A percentile compares a stretch with the other conserved stretches of the same genome.
Conservation (phyloP, 2,888 invertebrate genomes). For the Orthonychiurus folsomi region DNA sequence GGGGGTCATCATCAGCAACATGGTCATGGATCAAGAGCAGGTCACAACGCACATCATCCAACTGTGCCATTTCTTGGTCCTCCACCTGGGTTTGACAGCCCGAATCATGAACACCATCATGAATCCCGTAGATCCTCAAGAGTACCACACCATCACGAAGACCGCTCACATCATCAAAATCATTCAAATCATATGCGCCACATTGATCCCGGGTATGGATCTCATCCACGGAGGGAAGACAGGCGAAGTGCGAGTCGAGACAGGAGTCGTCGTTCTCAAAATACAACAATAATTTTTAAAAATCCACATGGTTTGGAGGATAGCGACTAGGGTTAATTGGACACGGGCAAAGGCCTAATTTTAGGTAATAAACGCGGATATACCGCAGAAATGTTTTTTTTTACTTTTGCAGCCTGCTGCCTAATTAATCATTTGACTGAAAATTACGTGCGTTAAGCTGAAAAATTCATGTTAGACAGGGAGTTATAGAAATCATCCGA, state of each 20-base stretch:
- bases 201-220: not conserved
- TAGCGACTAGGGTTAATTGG: not conserved
- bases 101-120: not conserved
- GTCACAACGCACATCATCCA: slow-evolving; percentile 2
- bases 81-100: not conserved
- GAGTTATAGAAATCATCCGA: too few species aligned
- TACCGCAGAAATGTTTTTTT: too few species aligned
- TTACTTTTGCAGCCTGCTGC: too few species aligned
- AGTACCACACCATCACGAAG: not conserved
- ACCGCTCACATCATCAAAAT: not conserved
- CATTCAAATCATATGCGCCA: not conserved
- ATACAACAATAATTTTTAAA: not conserved
- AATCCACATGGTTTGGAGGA: slow-evolving; percentile 7
- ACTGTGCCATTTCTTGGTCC: not conserved
- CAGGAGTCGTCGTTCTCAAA: not conserved
- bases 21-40: not conserved
- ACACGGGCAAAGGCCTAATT: not conserved
- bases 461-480: too few species aligned
- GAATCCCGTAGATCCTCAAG: not conserved
- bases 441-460: too few species aligned
- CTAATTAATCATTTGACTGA: too few species aligned
- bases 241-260: not conserved
- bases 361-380: not conserved
- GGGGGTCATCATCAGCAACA: slow-evolving; percentile 13
- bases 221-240: not conserved